A percentile compares a stretch with the other conserved stretches of the same genome.
phyloP scores from a whole-genome alignment of 2,113 vertebrate genomes.

The Noctilio leporinus region DNA sequence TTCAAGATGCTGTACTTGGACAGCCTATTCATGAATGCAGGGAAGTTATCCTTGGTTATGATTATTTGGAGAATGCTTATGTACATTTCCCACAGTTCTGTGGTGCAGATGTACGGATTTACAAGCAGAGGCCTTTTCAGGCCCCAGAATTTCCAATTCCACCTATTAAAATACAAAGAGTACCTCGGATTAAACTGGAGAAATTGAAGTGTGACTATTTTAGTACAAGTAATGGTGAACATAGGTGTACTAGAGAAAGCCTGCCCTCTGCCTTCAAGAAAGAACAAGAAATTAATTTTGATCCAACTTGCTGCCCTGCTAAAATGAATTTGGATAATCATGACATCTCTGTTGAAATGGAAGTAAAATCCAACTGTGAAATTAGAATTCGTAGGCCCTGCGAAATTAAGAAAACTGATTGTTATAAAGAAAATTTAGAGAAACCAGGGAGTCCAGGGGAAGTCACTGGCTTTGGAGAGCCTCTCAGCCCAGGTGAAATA shows the following conservation, averaged over 20 bases:
- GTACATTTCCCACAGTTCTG: constrained; percentile 99
- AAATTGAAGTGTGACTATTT: constrained; percentile 75
- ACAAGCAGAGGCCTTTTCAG: constrained; percentile 91
- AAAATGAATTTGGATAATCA: constrained; percentile 40
- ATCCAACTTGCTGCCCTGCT: constrained; percentile 53
- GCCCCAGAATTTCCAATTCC: constrained; percentile 87
- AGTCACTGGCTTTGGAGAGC: constrained; percentile 65
- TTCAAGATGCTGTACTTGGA: constrained; percentile 93
- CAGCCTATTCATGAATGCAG: constrained; percentile 98
- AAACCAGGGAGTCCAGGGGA: constrained; percentile 77
- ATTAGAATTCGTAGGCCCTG: constrained; percentile 73
- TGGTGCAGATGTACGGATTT: constrained; percentile 95
- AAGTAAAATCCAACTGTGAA: constrained; percentile 74
- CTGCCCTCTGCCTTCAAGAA: constrained; percentile 49
- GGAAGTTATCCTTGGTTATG: constrained; percentile 97
- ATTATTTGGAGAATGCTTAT: constrained; percentile 92
- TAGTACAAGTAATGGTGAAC: constrained; percentile 74
- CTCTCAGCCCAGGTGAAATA: constrained; percentile 75
- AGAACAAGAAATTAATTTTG: constrained; percentile 58
- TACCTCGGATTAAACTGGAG: constrained; percentile 75
- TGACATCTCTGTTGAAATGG: constrained; percentile 63
- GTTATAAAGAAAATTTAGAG: constrained; percentile 78
- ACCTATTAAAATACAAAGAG: constrained; percentile 82
- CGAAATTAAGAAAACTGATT: constrained; percentile 73
- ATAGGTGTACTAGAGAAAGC: constrained; percentile 62